phyloP scores from a whole-genome alignment of 2,113 vertebrate genomes.

The Odocoileus hemionus region DNA sequence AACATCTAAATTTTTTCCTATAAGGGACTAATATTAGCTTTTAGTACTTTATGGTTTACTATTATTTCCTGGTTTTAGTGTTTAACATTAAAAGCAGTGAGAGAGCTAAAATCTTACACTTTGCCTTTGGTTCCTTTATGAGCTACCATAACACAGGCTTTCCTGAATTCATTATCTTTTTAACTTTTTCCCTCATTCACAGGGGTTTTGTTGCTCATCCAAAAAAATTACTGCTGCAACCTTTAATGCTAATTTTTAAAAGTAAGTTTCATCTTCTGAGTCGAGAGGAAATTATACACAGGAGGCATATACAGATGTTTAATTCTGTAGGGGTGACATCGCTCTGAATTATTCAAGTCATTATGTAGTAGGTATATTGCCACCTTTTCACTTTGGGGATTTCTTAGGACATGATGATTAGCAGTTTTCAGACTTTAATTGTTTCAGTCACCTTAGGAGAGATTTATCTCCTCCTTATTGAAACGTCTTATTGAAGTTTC shows the following conservation, averaged over 20 bases:
- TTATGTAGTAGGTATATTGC: background rate
- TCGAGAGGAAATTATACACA: background rate
- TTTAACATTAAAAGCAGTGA: background rate
- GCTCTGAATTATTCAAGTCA: conserved; percentile 1
- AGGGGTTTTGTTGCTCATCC: background rate
- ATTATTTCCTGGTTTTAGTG: background rate
- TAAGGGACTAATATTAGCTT: background rate
- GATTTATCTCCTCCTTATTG: background rate
- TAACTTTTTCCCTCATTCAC: background rate
- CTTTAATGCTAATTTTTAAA: background rate
- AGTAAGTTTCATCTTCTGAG: background rate
- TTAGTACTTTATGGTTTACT: background rate
- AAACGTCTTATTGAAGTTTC: background rate
- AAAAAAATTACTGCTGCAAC: background rate
- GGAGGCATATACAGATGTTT: background rate
- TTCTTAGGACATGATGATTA: background rate
- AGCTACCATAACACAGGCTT: background rate
- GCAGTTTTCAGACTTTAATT: background rate
- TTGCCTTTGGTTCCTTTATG: background rate
- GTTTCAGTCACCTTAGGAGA: background rate
- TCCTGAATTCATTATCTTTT: background rate
- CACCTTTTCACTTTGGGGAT: background rate
- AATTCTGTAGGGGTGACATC: background rate
- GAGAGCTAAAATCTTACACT: background rate
- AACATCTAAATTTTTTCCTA: background rate